Conservation (phyloP, 92 coral and sea anemone species). For the Paragorgia papillata region DNA sequence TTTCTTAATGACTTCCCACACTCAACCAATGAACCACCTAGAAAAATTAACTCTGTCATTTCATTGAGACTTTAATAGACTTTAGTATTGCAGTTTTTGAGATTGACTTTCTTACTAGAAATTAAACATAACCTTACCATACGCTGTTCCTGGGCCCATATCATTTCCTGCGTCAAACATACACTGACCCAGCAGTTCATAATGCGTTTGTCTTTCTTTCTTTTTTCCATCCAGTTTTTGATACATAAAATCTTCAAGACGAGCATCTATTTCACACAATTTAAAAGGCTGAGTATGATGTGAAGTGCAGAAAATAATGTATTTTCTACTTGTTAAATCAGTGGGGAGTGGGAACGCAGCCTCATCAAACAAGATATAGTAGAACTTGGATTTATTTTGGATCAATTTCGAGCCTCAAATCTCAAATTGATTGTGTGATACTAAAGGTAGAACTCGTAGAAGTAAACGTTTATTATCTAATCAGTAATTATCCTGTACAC, state of each 20-base stretch:
- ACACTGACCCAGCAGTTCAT: slow-evolving; percentile 78
- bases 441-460: too few relatives aligned
- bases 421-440: too few relatives aligned
- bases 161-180: slow-evolving; percentile 96
- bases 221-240: slow-evolving; percentile 83
- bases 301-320: neutral
- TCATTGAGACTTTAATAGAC: neutral
- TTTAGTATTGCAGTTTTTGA: too few relatives aligned
- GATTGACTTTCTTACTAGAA: too few relatives aligned
- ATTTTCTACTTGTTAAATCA: too few relatives aligned
- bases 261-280: slow-evolving; percentile 55
- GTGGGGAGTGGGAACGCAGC: neutral
- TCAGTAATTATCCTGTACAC: too few relatives aligned
- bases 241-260: slow-evolving; percentile 88
- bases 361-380: neutral
- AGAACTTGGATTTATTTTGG: too few relatives aligned
- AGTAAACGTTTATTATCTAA: too few relatives aligned
- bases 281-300: neutral
- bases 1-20: slow-evolving; percentile 85
- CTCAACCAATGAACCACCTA: slow-evolving; percentile 91
- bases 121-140: slow-evolving; percentile 77
- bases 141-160: slow-evolving; percentile 94
- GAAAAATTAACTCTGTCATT: too few relatives aligned
- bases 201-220: slow-evolving; percentile 79
- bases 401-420: too few relatives aligned